These are phyloP conservation scores for Ectobius pallidus DNA, from an alignment of 2,888 invertebrate species.

Conservation along the genomic window DNA sequence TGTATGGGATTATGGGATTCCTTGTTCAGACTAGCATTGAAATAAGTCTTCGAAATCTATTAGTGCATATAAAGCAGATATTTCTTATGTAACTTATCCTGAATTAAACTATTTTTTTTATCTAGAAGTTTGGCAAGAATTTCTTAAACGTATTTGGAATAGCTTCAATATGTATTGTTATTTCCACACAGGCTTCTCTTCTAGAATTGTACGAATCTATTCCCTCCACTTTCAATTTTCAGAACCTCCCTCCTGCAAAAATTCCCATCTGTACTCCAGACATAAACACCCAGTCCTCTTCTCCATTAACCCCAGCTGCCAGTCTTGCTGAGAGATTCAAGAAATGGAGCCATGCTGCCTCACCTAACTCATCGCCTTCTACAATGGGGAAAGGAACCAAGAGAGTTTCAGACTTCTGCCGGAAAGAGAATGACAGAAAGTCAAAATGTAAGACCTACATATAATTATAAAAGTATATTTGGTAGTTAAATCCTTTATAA, in stretches of 20 bases:
- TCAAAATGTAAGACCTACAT: constrained; percentile 17
- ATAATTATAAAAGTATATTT: no score
- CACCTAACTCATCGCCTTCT: not conserved
- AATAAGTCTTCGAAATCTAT: no score
- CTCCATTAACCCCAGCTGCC: not conserved
- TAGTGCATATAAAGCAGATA: no score
- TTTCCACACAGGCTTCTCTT: constrained; percentile 63
- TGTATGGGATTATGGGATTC: no score
- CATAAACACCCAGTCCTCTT: not conserved
- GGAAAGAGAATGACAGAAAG: not conserved
- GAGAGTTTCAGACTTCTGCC: not conserved
- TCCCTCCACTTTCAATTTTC: constrained; percentile 67
- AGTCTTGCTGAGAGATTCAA: constrained; percentile 19
- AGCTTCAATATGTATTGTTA: no score
- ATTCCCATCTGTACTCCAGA: no score
- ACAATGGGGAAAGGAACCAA: not conserved
- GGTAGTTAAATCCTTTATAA: no score
- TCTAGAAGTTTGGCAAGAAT: no score
- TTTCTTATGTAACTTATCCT: no score
- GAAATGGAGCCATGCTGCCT: constrained; percentile 26
- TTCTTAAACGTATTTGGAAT: no score
- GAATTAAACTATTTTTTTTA: no score
- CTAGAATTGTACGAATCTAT: constrained; percentile 68
- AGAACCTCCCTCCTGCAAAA: constrained; percentile 54
- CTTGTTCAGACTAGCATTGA: no score